Base-by-base conservation (phyloP, 2,113 vertebrate genomes). In the Amblyornis subalaris region DNA sequence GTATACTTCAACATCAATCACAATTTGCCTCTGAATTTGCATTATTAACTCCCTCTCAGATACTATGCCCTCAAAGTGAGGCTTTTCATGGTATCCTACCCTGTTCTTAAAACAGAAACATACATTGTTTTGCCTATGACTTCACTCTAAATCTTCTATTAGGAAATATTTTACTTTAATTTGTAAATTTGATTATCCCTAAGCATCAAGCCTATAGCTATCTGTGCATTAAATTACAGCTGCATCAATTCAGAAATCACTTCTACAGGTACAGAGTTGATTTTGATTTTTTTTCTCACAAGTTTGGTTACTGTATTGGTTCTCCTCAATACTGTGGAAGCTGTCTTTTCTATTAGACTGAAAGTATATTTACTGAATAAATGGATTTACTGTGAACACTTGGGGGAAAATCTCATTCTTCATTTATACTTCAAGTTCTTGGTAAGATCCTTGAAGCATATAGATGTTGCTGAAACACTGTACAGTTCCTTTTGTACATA, bases 401-500 rank as follows among this genome's bases (percentile, higher is more conserved):
- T 85, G 64, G 33, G 57, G 70, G 53, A 89, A 82, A 95, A 84
- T 82, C 48, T 90, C 79, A 86, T 80, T 89, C 85, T 88, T 81
- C 69, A 80, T 83, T 93, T 70, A 79, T 85, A 91, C 67, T 85
- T 93, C 75, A 95, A 44, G 40, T 89, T 85, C 67, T 47, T 28
- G 3, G 31, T 89, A 73, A 85, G 84, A 91, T 51, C 87, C 86
- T 96, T 91, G 92, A 96, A 93, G 67, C 51, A 48, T 70, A 94
- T 40, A 13, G 13, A 85, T 62, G 48, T 33, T 89, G 64, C 45
- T 88, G 85, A 74, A 86, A 91, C n/a, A 70, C 22, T 31, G n/a
- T 33, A 73, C 17, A 33, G 74, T 84, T 92, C 54, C 60, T 85
- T 94, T 95, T 77, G 47, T 76, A 89, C 19, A 33, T 58, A 80